A percentile compares a stretch with the other conserved stretches of the same genome.
Evolutionary conservation across 2,113 vertebrate genomes (phyloP).

Genomic region (Edolisoma coerulescens): DNA sequence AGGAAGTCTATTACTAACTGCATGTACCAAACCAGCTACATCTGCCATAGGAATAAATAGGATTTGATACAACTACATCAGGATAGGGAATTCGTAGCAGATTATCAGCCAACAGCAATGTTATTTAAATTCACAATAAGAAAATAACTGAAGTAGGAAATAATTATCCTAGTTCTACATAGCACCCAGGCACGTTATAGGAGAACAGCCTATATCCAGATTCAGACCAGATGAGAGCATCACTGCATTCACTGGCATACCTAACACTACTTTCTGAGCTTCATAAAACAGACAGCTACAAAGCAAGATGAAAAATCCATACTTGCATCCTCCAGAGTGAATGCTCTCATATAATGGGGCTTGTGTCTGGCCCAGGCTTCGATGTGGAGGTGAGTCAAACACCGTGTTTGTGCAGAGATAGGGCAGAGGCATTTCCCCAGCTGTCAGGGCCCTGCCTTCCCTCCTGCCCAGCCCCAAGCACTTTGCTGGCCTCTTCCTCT

Average conservation of each 20-base stretch:
- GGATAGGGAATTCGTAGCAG: background rate
- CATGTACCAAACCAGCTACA: background rate
- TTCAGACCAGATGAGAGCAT: background rate
- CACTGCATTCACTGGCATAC: fast-evolving
- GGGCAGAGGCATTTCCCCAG: background rate
- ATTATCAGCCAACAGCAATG: background rate
- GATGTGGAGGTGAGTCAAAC: background rate
- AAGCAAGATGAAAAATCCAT: background rate
- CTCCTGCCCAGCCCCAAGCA: background rate
- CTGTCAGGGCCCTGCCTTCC: background rate
- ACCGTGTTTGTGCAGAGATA: background rate
- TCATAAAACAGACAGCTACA: background rate
- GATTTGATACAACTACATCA: background rate
- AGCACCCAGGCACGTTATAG: background rate
- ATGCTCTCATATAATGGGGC: background rate
- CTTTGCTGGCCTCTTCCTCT: background rate
- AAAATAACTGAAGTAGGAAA: background rate
- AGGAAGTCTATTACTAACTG: background rate
- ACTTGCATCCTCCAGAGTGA: background rate
- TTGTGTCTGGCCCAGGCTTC: background rate
- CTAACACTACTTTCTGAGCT: background rate
- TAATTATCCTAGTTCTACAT: background rate
- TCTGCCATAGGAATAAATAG: background rate
- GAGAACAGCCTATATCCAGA: background rate
- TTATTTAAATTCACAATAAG: background rate